Evolutionary conservation across 2,797 vertebrate species (phyloP).

Genomic region (Fringilla coelebs): DNA sequence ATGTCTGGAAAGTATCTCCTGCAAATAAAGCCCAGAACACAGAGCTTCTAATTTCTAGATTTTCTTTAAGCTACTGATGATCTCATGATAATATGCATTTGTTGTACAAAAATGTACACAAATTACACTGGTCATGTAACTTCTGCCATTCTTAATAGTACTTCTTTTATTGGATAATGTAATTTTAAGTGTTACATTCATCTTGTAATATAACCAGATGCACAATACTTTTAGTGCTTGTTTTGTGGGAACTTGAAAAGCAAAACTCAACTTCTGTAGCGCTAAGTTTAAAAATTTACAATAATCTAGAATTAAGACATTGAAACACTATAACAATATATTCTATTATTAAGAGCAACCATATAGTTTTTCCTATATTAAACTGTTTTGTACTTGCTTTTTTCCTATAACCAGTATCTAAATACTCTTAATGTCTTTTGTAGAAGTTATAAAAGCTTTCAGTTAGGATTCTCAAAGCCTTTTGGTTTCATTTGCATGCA

Average conservation of each 20-base stretch:
- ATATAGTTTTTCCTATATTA: neutral
- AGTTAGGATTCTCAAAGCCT: neutral
- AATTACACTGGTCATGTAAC: neutral
- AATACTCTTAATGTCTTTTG: neutral
- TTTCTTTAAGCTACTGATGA: neutral
- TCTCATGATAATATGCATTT: neutral
- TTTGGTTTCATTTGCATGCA: neutral
- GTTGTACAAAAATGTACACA: too few species aligned
- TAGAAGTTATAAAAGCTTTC: neutral
- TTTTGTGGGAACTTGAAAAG: neutral
- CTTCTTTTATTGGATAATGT: neutral
- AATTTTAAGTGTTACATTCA: neutral
- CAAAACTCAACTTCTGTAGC: neutral
- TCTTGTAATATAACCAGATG: neutral
- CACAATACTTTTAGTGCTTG: neutral
- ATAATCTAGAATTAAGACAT: neutral
- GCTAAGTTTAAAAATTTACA: neutral
- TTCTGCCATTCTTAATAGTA: neutral
- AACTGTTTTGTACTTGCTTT: neutral
- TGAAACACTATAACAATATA: neutral
- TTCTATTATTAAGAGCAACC: neutral
- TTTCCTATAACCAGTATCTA: neutral
- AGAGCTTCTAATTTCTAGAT: neutral
- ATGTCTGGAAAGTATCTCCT: neutral
- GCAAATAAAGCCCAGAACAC: neutral